phyloP scores from a whole-genome alignment of 2,888 invertebrate species.

The Caenorhabditis sp. region DNA sequence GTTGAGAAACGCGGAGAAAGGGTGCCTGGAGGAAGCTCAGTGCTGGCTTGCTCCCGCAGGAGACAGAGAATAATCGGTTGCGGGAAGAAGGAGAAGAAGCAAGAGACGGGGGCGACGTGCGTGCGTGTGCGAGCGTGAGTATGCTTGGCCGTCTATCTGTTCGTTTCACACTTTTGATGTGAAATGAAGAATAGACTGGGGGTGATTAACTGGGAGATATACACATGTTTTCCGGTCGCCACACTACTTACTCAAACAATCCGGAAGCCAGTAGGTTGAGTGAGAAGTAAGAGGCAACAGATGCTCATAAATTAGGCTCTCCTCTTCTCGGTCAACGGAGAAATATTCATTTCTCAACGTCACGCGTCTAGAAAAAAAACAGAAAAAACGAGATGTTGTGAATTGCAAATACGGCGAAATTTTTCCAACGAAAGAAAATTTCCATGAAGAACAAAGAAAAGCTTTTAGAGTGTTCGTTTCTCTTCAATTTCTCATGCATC shows the following conservation, averaged over 20 bases:
- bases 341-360: background rate
- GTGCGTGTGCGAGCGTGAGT: slow-evolving; percentile 47
- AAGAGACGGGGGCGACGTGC: slow-evolving; percentile 24
- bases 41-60: slow-evolving; percentile 41
- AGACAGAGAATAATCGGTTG: slow-evolving; percentile 52
- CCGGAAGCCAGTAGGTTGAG: background rate
- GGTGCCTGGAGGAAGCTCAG: slow-evolving; percentile 14
- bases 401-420: background rate
- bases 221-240: slow-evolving; percentile 4
- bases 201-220: slow-evolving; percentile 12
- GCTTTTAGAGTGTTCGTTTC: background rate
- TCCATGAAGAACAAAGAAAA: background rate
- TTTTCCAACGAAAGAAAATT: background rate
- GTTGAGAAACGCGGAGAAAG: slow-evolving; percentile 47
- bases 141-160: slow-evolving; percentile 45
- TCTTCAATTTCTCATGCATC: slow-evolving; percentile 10
- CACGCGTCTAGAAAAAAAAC: background rate
- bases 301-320: slow-evolving; percentile 22
- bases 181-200: slow-evolving; percentile 25
- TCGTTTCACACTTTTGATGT: slow-evolving; percentile 57
- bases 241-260: slow-evolving; percentile 3
- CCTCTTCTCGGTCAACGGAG: background rate
- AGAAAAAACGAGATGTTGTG: background rate
- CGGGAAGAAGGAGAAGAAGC: slow-evolving; percentile 45
- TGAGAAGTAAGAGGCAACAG: background rate